Percentiles rank a stretch among this genome's conserved stretches.
These are phyloP conservation scores for Aphidius gifuensis DNA, from an alignment of 1,140 invertebrate species.

Conservation along the genomic window DNA sequence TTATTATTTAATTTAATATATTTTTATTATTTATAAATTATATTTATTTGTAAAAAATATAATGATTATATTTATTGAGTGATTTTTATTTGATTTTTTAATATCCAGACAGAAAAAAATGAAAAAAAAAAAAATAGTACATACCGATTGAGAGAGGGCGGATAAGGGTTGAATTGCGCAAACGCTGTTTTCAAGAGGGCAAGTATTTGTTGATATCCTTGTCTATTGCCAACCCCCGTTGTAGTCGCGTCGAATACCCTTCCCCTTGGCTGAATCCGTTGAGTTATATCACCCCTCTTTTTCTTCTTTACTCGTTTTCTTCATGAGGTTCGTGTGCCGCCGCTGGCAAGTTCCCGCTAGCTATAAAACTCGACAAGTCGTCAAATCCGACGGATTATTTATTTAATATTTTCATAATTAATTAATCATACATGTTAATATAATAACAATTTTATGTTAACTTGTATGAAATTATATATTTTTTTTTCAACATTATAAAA, in stretches of 20 bases:
- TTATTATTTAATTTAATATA: too few species aligned
- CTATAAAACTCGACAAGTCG: constrained; percentile 26
- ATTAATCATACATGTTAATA: not conserved
- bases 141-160: not conserved
- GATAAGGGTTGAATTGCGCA: not conserved
- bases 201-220: not conserved
- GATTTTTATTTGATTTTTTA: too few species aligned
- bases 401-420: constrained; percentile 1
- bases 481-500: too few species aligned
- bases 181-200: constrained; percentile 4
- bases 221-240: constrained; percentile 17
- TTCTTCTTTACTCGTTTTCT: constrained; percentile 28
- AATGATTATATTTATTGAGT: too few species aligned
- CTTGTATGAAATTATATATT: too few species aligned
- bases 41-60: too few species aligned
- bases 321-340: constrained; percentile 29
- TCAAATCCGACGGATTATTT: constrained; percentile 15
- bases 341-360: constrained; percentile 31
- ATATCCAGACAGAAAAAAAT: not conserved
- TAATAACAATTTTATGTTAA: not conserved
- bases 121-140: not conserved
- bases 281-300: constrained; percentile 17
- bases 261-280: constrained; percentile 22
- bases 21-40: too few species aligned
- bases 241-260: constrained; percentile 15